These are phyloP conservation scores for Phallusia fumigata DNA, from an alignment of 23 tunicate genomes.

Conservation along the genomic window DNA sequence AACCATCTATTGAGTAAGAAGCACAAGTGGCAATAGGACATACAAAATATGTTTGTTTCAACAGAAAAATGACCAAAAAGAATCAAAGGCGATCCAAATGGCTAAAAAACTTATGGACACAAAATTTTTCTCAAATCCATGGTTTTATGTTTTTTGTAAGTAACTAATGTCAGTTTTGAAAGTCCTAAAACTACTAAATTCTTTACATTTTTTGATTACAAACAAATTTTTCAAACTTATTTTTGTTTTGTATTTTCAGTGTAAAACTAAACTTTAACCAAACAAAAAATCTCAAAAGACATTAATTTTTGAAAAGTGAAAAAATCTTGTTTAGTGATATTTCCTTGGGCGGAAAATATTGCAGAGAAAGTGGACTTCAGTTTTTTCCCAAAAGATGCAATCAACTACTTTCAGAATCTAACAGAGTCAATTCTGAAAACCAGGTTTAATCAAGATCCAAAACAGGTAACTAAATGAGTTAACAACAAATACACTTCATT, in stretches of 20 bases:
- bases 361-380: neutral
- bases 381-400: neutral
- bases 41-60: no score
- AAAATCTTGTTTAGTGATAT: neutral
- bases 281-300: no score
- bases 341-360: neutral
- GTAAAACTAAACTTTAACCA: no score
- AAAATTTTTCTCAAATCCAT: neutral
- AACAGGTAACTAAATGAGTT: neutral
- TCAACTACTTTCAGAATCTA: neutral
- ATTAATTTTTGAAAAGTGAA: no score
- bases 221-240: neutral
- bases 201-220: neutral
- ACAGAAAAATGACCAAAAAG: neutral
- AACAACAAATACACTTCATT: no score
- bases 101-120: neutral
- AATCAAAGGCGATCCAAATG: neutral
- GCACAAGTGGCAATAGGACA: no score
- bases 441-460: neutral
- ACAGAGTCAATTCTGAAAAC: neutral
- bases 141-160: neutral
- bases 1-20: no score
- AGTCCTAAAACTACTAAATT: no score
- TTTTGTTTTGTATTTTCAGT: neutral
- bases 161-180: no score